Evolutionary conservation across 2,113 vertebrate genomes (phyloP).

Genomic region (Stercorarius parasiticus): DNA sequence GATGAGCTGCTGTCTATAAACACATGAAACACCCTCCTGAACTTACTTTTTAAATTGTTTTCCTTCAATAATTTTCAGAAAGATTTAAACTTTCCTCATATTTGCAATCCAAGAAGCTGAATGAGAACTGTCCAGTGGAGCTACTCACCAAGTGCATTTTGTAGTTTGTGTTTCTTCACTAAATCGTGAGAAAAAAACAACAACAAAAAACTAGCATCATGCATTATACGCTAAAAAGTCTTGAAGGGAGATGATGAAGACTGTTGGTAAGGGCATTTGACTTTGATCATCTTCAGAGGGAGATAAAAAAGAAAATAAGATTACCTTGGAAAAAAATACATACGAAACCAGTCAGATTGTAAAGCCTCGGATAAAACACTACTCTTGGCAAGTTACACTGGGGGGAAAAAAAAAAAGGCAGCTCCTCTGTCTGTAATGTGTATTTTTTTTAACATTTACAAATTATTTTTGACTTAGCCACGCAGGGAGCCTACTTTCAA

Average conservation of each 20-base stretch:
- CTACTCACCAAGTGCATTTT: background rate
- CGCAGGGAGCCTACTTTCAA: slow-evolving; percentile 80
- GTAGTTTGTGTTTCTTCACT: background rate
- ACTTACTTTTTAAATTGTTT: background rate
- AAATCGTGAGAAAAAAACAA: fast-evolving
- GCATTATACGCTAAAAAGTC: background rate
- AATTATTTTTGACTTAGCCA: slow-evolving; percentile 78
- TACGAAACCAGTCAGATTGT: background rate
- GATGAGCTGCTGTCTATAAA: background rate
- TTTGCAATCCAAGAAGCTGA: background rate
- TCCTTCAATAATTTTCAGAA: background rate
- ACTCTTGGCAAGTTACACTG: slow-evolving; percentile 3
- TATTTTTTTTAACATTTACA: slow-evolving; percentile 66
- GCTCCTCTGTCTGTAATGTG: slow-evolving; percentile 8
- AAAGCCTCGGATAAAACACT: background rate
- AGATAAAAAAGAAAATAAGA: background rate
- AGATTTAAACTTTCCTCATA: background rate
- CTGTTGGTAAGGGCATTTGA: background rate
- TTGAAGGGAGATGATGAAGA: background rate
- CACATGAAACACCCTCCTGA: background rate
- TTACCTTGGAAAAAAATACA: slow-evolving; percentile 6
- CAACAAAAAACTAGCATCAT: background rate
- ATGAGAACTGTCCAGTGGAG: background rate
- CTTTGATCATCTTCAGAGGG: background rate
- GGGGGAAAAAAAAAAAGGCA: background rate